A percentile compares a stretch with the other conserved stretches of the same genome.
phyloP scores from a whole-genome alignment of 2,888 invertebrate genomes.

The Protophormia terraenovae region DNA sequence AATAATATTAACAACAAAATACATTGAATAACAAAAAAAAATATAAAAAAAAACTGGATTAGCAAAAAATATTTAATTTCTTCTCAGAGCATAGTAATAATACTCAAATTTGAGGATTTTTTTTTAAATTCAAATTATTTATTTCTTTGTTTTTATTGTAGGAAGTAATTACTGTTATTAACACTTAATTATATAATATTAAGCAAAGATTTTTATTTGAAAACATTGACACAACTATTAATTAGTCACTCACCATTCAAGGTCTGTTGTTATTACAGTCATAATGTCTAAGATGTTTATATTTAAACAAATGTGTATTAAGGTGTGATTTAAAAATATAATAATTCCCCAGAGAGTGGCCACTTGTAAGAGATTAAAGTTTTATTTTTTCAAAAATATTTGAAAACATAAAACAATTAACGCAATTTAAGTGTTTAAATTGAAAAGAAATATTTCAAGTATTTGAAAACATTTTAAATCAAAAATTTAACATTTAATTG shows the following conservation, averaged over 20 bases:
- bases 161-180: neutral
- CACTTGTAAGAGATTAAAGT: neutral
- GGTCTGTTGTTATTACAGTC: neutral
- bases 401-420: slow-evolving; percentile 4
- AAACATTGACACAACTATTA: too few relatives aligned
- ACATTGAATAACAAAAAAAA: neutral
- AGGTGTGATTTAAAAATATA: neutral
- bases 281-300: neutral
- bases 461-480: too few relatives aligned
- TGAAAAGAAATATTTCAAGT: neutral
- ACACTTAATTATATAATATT: neutral
- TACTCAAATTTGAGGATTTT: too few relatives aligned
- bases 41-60: neutral
- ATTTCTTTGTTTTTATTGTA: neutral
- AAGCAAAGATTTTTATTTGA: neutral
- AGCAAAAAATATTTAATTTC: neutral
- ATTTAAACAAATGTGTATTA: neutral
- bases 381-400: neutral
- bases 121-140: too few relatives aligned
- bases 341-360: neutral
- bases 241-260: neutral
- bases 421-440: too few relatives aligned
- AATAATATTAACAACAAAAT: slow-evolving; percentile 34
- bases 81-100: too few relatives aligned
- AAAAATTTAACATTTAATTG: too few relatives aligned